Percentiles rank a stretch among this genome's conserved stretches.
phyloP scores from a whole-genome alignment of 1,140 invertebrate genomes.

The Campodea augens region DNA sequence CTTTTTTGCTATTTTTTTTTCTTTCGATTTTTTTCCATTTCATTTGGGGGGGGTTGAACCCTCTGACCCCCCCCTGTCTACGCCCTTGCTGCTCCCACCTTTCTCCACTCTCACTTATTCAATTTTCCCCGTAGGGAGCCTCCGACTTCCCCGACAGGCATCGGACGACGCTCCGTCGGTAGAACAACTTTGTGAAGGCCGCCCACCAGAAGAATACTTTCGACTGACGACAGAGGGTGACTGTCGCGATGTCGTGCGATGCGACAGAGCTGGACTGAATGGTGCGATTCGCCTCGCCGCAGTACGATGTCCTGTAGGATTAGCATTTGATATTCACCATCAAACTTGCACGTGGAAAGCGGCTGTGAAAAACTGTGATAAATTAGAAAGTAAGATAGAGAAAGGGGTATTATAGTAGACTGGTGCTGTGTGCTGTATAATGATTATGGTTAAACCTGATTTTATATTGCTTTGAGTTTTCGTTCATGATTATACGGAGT shows the following conservation, averaged over 20 bases:
- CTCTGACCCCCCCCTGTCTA: too few species aligned
- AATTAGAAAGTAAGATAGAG: slow-evolving; percentile 68
- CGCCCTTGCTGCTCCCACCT: too few species aligned
- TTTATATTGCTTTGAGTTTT: slow-evolving; percentile 4
- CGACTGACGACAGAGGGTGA: slow-evolving; percentile 61
- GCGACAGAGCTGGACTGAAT: slow-evolving; percentile 69
- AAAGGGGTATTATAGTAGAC: slow-evolving; percentile 2
- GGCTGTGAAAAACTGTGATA: slow-evolving; percentile 85
- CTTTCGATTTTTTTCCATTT: too few species aligned
- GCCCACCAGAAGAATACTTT: slow-evolving; percentile 77
- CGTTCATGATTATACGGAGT: too few species aligned
- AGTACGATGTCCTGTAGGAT: slow-evolving; percentile 67
- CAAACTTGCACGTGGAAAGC: slow-evolving; percentile 92
- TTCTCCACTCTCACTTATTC: not conserved
- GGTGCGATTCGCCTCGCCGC: slow-evolving; percentile 64
- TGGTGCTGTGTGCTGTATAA: not conserved
- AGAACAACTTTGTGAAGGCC: slow-evolving; percentile 64
- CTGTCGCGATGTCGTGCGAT: slow-evolving; percentile 81
- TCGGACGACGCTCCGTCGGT: slow-evolving; percentile 36
- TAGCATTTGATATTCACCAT: slow-evolving; percentile 84
- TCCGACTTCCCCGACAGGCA: slow-evolving; percentile 15
- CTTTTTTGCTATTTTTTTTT: too few species aligned
- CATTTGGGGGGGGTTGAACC: too few species aligned
- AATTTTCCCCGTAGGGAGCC: not conserved
- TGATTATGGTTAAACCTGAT: not conserved